Evolutionary conservation across 2,113 vertebrate species (phyloP).

Genomic region (Uria aalge): DNA sequence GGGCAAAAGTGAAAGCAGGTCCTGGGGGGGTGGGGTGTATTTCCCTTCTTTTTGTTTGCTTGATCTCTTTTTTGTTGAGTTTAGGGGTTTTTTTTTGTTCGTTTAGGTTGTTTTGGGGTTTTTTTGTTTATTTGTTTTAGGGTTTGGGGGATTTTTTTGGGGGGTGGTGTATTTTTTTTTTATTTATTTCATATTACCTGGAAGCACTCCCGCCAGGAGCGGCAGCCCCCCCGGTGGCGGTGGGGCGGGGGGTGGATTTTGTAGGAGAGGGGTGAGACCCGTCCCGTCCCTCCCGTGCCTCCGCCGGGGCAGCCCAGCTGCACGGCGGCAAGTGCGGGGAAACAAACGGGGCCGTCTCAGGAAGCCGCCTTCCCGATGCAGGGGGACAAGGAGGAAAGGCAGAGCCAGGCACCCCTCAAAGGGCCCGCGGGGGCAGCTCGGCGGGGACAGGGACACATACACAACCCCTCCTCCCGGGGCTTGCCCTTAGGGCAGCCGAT

Average conservation of each 20-base stretch:
- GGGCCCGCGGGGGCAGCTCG: background rate
- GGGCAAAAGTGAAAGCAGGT: background rate
- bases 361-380: background rate
- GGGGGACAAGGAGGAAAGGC: background rate
- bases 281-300: background rate
- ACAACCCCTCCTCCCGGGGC: too few relatives aligned
- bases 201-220: background rate
- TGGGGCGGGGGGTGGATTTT: background rate
- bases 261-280: background rate
- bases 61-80: background rate
- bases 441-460: background rate
- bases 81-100: background rate
- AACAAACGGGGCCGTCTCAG: too few relatives aligned
- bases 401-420: background rate
- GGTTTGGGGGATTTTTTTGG: too few relatives aligned
- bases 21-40: accelerated
- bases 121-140: background rate
- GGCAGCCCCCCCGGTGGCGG: background rate
- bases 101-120: background rate
- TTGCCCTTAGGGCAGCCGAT: background rate
- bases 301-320: background rate
- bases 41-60: background rate
- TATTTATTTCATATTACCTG: background rate
- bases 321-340: background rate
- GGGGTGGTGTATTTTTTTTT: too few relatives aligned